Evolutionary conservation across 2,888 invertebrate genomes (phyloP).

Genomic region (Philonicus albiceps): DNA sequence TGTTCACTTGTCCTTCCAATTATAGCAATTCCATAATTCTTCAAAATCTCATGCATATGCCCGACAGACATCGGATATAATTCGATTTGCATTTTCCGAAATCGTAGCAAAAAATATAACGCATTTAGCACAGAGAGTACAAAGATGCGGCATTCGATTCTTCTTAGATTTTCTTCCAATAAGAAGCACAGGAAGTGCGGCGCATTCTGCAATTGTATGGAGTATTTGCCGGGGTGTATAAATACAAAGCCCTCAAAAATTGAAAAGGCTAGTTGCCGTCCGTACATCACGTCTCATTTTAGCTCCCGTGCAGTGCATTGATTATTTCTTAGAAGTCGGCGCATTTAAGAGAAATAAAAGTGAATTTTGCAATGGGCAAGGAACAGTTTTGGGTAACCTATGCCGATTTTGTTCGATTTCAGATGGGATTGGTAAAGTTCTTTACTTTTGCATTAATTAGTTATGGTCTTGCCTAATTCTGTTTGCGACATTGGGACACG

Average conservation of each 20-base stretch:
- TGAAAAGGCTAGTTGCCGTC: conserved; percentile 28
- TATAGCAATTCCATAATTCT: conserved; percentile 20
- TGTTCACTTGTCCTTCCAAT: conserved; percentile 12
- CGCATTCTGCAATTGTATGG: neutral
- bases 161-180: neutral
- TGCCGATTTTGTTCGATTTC: neutral
- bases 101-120: conserved; percentile 23
- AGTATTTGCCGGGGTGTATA: conserved; percentile 14
- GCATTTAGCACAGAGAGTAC: conserved; percentile 7
- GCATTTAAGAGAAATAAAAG: neutral
- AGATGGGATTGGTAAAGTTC: neutral
- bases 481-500: neutral
- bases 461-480: neutral
- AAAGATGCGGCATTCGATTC: neutral
- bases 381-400: conserved; percentile 10
- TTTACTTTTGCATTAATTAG: neutral
- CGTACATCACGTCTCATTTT: neutral
- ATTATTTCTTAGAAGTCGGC: neutral
- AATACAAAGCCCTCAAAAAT: conserved; percentile 39
- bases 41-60: conserved; percentile 2
- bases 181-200: conserved; percentile 36
- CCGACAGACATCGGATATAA: neutral
- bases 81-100: conserved; percentile 30
- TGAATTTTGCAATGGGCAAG: conserved; percentile 22
- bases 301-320: conserved; percentile 17